Evolutionary conservation across 2,113 vertebrate species (phyloP).

Genomic region (Phalacrocorax brasilianus): DNA sequence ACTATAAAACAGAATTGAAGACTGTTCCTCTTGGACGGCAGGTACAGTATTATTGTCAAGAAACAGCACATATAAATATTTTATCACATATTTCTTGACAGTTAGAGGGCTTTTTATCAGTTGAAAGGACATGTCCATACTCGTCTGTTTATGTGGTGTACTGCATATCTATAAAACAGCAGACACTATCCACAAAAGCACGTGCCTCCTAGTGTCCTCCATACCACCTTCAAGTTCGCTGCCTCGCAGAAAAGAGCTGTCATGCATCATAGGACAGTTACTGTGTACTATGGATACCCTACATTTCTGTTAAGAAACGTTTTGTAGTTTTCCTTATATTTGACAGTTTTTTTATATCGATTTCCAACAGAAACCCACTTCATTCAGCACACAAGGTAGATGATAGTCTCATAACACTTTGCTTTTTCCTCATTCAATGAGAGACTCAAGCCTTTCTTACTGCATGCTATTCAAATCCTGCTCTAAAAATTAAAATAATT

Average conservation of each 20-base stretch:
- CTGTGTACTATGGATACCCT: not conserved
- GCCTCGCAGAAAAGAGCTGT: not conserved
- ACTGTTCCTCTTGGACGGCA: not conserved
- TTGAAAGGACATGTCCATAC: not conserved
- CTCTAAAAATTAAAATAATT: not conserved
- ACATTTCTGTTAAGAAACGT: accelerated
- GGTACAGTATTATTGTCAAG: not conserved
- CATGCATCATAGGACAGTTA: not conserved
- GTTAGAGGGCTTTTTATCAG: not conserved
- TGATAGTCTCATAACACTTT: not conserved
- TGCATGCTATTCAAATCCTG: not conserved
- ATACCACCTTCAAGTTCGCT: not conserved
- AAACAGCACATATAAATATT: not conserved
- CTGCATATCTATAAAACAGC: not conserved
- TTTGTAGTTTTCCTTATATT: not conserved
- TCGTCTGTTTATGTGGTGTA: not conserved
- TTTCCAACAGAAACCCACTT: not conserved
- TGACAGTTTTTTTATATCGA: not conserved
- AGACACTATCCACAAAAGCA: not conserved
- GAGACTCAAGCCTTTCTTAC: not conserved
- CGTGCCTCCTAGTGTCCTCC: not conserved
- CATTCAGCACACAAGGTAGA: not conserved
- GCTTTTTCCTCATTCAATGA: not conserved
- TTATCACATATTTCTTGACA: not conserved
- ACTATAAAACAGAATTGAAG: not conserved